A percentile compares a stretch with the other conserved stretches of the same genome.
These are phyloP conservation scores for Pandion haliaetus DNA, from an alignment of 2,113 vertebrate species.

Conservation along the genomic window DNA sequence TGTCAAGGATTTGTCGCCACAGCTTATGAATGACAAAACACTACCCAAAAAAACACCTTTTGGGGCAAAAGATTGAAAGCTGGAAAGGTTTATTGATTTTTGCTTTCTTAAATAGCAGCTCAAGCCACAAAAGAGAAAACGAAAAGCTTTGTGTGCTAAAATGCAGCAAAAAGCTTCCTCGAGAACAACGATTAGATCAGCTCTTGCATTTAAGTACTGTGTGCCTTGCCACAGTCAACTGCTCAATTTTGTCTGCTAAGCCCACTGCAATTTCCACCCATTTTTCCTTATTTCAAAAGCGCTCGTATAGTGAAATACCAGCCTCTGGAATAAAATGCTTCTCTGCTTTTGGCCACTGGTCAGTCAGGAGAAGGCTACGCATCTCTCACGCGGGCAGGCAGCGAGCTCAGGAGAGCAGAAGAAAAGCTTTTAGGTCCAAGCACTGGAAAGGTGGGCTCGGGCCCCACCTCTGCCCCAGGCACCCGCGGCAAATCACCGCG, in stretches of 20 bases:
- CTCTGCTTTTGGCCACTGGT: neutral
- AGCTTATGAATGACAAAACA: conserved; percentile 98
- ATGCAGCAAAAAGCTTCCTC: conserved; percentile 94
- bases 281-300: conserved; percentile 44
- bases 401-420: neutral
- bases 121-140: conserved; percentile 90
- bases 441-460: neutral
- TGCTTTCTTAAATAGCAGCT: conserved; percentile 95
- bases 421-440: neutral
- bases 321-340: neutral
- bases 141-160: conserved; percentile 95
- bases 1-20: conserved; percentile 97
- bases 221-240: conserved; percentile 56
- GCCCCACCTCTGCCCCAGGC: neutral
- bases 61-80: conserved; percentile 92
- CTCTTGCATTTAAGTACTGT: conserved; percentile 85
- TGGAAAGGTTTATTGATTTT: conserved; percentile 96
- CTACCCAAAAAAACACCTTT: conserved; percentile 82
- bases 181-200: conserved; percentile 90
- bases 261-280: conserved; percentile 60
- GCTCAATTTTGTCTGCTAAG: conserved; percentile 73
- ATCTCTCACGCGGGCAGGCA: neutral
- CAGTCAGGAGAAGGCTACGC: neutral
- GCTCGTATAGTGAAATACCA: neutral
- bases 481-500: neutral